A percentile compares a stretch with the other conserved stretches of the same genome.
Evolutionary conservation across 2,113 vertebrate genomes (phyloP).

Genomic region (Hassar affinis): DNA sequence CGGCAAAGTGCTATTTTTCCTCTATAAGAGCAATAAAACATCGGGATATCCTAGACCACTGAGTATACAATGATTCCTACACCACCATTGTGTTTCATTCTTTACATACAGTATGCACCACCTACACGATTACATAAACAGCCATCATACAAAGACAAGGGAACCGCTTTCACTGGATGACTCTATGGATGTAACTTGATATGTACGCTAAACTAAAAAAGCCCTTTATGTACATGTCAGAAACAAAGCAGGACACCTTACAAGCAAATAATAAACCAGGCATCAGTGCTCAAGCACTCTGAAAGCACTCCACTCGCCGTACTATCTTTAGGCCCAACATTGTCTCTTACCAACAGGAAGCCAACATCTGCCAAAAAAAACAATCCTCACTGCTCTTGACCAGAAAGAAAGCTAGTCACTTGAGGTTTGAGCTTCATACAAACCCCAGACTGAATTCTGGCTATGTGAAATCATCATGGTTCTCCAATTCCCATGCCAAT

Average conservation of each 20-base stretch:
- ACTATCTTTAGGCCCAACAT: neutral
- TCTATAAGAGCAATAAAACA: neutral
- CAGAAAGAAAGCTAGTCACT: neutral
- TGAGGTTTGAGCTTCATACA: neutral
- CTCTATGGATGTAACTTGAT: neutral
- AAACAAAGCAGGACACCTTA: neutral
- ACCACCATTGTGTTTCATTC: neutral
- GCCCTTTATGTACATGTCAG: neutral
- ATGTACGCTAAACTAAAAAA: neutral
- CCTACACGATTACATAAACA: neutral
- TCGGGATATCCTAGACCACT: neutral
- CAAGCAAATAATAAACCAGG: neutral
- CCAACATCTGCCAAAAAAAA: slow-evolving; percentile 2
- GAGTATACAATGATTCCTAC: neutral
- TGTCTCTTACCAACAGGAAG: slow-evolving; percentile 23
- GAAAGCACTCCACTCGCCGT: neutral
- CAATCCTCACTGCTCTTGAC: neutral
- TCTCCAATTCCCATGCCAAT: too few relatives aligned
- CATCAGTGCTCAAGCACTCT: neutral
- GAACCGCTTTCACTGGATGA: neutral
- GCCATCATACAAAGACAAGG: neutral
- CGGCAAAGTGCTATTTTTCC: neutral
- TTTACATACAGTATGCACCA: neutral
- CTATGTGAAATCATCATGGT: neutral
- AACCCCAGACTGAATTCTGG: neutral